A percentile compares a stretch with the other conserved stretches of the same genome.
These are phyloP conservation scores for Hemitrygon akajei DNA, from an alignment of 2,797 vertebrate genomes.

Conservation along the genomic window DNA sequence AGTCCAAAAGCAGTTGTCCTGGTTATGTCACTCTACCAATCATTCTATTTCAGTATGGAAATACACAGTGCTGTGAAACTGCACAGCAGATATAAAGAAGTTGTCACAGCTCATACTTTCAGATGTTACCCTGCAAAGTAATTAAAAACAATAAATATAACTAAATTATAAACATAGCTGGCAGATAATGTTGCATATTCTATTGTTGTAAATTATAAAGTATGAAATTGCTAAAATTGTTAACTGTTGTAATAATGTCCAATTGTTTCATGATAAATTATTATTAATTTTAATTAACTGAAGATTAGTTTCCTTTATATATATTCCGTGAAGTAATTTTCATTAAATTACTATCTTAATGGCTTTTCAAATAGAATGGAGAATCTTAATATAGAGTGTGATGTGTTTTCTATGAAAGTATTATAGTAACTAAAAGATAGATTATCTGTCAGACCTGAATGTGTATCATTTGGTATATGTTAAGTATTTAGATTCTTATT, in stretches of 20 bases:
- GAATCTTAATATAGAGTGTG: not conserved
- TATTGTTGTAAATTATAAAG: not conserved
- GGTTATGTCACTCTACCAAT: not conserved
- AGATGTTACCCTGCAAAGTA: not conserved
- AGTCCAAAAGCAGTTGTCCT: not conserved
- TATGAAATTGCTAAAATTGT: not conserved
- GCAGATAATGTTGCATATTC: not conserved
- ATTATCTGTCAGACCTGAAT: constrained; percentile 39
- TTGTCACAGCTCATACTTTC: not conserved
- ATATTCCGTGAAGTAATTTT: not conserved
- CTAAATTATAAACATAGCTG: too few relatives aligned
- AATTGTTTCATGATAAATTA: not conserved
- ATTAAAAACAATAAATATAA: not conserved
- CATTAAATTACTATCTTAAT: not conserved
- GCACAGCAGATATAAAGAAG: not conserved
- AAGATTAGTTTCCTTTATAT: not conserved
- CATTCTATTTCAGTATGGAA: not conserved
- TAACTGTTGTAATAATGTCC: not conserved
- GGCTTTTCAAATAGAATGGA: not conserved
- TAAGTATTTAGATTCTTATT: constrained; percentile 42
- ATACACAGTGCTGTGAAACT: not conserved
- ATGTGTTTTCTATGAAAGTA: not conserved
- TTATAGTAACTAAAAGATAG: not conserved
- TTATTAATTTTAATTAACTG: not conserved
- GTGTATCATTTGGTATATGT: constrained; percentile 40